Evolutionary conservation across 2,888 invertebrate genomes (phyloP).

Genomic region (Synergus itoensis): DNA sequence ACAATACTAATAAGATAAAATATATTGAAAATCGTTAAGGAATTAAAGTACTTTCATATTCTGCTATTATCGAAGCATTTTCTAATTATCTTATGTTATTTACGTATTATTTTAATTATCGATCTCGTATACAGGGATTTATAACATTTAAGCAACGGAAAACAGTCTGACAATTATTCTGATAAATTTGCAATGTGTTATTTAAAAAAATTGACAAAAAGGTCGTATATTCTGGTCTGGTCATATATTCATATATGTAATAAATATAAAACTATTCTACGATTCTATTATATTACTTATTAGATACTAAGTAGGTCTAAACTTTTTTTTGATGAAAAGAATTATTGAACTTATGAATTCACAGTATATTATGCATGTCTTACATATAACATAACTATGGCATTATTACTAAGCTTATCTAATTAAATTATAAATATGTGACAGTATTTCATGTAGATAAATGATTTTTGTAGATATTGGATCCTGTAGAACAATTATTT

Average conservation of each 20-base stretch:
- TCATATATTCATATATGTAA: background rate
- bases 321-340: background rate
- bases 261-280: slow-evolving; percentile 2
- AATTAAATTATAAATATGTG: background rate
- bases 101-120: background rate
- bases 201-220: background rate
- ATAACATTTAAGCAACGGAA: background rate
- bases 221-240: background rate
- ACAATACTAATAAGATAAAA: background rate
- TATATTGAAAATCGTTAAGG: too few relatives aligned
- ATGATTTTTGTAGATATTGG: too few relatives aligned
- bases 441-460: too few relatives aligned
- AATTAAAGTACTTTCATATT: too few relatives aligned
- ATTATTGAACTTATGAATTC: background rate
- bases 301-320: background rate
- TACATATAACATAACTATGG: background rate
- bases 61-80: too few relatives aligned
- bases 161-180: background rate
- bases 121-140: background rate
- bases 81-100: background rate
- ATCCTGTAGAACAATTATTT: too few relatives aligned
- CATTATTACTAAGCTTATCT: background rate
- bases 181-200: background rate
- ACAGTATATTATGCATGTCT: background rate
- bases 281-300: background rate